Percentiles rank a stretch among this genome's conserved stretches.
phyloP scores from a whole-genome alignment of 2,888 invertebrate genomes.

The Agrochola litura region DNA sequence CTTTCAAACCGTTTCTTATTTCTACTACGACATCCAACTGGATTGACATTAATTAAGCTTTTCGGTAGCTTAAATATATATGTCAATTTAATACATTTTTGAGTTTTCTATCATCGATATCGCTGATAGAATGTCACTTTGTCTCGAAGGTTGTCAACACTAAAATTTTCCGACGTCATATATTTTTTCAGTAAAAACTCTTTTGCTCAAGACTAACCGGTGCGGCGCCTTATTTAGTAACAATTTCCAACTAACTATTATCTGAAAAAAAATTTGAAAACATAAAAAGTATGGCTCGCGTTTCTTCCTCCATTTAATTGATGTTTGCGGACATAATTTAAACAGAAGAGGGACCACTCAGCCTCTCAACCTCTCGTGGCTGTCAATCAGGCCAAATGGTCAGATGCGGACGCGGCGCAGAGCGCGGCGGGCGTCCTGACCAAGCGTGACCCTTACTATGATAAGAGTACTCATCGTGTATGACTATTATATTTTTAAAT shows the following conservation, averaged over 20 bases:
- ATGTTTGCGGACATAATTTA: slow-evolving; percentile 51
- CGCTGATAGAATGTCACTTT: not conserved
- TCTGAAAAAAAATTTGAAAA: not conserved
- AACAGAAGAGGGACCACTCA: slow-evolving; percentile 59
- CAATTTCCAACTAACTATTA: not conserved
- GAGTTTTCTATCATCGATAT: not conserved
- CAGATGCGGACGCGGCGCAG: slow-evolving; percentile 56
- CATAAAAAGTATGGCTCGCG: not conserved
- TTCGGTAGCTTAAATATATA: too few species aligned
- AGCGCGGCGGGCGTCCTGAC: slow-evolving; percentile 50
- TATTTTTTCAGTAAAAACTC: not conserved
- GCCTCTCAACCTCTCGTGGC: slow-evolving; percentile 61
- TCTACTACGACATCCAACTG: too few species aligned
- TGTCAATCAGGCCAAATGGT: slow-evolving; percentile 73
- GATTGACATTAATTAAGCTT: too few species aligned
- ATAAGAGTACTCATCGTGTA: not conserved
- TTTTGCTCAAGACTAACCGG: not conserved
- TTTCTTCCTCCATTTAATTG: not conserved
- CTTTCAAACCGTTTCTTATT: too few species aligned
- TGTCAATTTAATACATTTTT: too few species aligned
- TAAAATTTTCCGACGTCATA: not conserved
- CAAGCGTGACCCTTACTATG: slow-evolving; percentile 11
- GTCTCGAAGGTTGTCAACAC: not conserved
- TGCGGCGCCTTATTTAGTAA: not conserved
- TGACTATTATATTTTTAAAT: not conserved